A percentile compares a stretch with the other conserved stretches of the same genome.
Conservation (phyloP, 2,113 vertebrate genomes). For the Cryptotis parvus region DNA sequence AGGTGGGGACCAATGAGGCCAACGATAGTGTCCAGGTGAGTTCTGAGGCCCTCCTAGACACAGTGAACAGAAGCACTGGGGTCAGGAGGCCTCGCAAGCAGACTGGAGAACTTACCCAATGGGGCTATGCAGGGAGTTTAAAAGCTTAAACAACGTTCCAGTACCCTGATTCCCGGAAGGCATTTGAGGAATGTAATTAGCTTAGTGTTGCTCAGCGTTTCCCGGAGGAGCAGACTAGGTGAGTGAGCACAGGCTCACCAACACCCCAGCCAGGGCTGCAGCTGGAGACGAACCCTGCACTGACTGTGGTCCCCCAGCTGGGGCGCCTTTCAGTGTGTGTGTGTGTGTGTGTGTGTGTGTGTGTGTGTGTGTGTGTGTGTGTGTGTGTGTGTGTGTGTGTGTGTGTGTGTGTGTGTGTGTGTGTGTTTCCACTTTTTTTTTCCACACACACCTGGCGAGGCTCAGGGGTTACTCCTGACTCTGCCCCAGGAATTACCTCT, state of each 20-base stretch:
- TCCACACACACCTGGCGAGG: no score
- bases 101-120: not conserved
- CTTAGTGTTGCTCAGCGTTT: no score
- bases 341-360: no score
- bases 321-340: not conserved
- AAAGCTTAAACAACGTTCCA: slow-evolving; percentile 42
- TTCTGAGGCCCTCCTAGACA: not conserved
- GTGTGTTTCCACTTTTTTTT: no score
- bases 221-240: no score
- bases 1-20: not conserved
- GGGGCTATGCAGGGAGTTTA: not conserved
- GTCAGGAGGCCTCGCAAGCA: not conserved
- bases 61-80: not conserved
- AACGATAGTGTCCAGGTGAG: no score
- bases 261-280: not conserved
- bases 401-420: no score
- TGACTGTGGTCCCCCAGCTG: not conserved
- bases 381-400: no score
- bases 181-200: slow-evolving; percentile 74
- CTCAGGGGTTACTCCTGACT: no score
- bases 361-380: no score
- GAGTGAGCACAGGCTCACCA: no score
- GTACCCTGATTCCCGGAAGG: not conserved
- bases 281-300: not conserved
- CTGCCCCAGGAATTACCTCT: no score